A percentile compares a stretch with the other conserved stretches of the same genome.
Conservation (phyloP, 2,888 invertebrate genomes). For the Watsonalla binaria region DNA sequence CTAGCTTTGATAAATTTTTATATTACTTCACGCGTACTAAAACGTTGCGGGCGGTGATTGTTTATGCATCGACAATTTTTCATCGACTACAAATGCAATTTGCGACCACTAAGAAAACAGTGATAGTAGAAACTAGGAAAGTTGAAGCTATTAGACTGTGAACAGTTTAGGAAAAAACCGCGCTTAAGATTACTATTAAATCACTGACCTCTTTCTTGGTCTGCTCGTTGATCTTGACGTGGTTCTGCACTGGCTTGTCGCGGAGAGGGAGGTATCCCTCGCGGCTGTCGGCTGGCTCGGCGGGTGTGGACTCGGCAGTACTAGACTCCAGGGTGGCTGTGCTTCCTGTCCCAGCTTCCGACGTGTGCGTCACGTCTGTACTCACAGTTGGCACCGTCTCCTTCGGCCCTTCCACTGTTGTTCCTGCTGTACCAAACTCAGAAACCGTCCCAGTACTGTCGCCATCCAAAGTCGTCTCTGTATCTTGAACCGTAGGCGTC, state of each 20-base stretch:
- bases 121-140: slow-evolving; percentile 45
- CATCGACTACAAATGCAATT: slow-evolving; percentile 37
- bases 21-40: slow-evolving; percentile 26
- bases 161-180: slow-evolving; percentile 55
- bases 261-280: slow-evolving; percentile 71
- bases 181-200: slow-evolving; percentile 45
- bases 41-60: slow-evolving; percentile 19
- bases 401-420: slow-evolving; percentile 51
- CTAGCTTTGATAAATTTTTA: slow-evolving; percentile 3
- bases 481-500: slow-evolving; percentile 60
- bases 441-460: slow-evolving; percentile 74
- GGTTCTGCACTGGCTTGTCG: slow-evolving; percentile 69
- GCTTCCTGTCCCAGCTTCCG: slow-evolving; percentile 56
- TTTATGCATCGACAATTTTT: slow-evolving; percentile 38
- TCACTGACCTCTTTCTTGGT: slow-evolving; percentile 78
- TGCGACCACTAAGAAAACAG: slow-evolving; percentile 46
- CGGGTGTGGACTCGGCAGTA: slow-evolving; percentile 53
- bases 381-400: slow-evolving; percentile 54
- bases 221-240: slow-evolving; percentile 75
- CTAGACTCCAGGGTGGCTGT: slow-evolving; percentile 55
- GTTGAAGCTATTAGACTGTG: slow-evolving; percentile 64
- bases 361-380: slow-evolving; percentile 54
- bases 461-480: slow-evolving; percentile 68
- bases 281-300: slow-evolving; percentile 68
- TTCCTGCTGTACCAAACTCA: slow-evolving; percentile 52